Percentiles rank a stretch among this genome's conserved stretches.
Conservation (phyloP, 2,113 vertebrate species). For the Podarcis muralis region DNA sequence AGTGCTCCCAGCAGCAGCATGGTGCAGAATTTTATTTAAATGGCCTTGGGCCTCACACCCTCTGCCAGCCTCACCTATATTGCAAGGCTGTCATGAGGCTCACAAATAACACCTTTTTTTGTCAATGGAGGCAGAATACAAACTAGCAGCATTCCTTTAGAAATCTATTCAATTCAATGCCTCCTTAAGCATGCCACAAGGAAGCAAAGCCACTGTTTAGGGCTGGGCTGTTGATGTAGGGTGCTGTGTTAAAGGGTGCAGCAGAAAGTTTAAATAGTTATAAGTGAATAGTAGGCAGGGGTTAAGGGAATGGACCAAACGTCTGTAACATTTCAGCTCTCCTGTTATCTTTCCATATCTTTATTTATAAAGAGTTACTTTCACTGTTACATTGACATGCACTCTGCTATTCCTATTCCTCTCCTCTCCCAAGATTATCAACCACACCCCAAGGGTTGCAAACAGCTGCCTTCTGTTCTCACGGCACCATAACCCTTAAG, state of each 20-base stretch:
- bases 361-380: not conserved
- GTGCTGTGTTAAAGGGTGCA: conserved; percentile 38
- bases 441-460: conserved; percentile 46
- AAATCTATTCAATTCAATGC: not conserved
- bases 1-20: too few relatives aligned
- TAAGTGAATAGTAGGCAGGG: conserved; percentile 28
- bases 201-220: not conserved
- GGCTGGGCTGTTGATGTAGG: not conserved
- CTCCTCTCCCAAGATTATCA: not conserved
- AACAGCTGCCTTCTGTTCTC: conserved; percentile 19
- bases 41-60: too few relatives aligned
- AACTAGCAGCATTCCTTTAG: not conserved
- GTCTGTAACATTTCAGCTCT: not conserved
- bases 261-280: conserved; percentile 50
- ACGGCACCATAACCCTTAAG: not conserved
- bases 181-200: not conserved
- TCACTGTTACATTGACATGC: not conserved
- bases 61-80: not conserved
- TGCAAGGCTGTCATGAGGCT: not conserved
- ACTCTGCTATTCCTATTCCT: not conserved
- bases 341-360: not conserved
- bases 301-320: not conserved
- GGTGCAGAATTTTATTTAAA: not conserved
- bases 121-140: not conserved
- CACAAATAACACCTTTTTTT: not conserved